Conservation (phyloP, 2,797 vertebrate genomes). For the Pangasius macronema region DNA sequence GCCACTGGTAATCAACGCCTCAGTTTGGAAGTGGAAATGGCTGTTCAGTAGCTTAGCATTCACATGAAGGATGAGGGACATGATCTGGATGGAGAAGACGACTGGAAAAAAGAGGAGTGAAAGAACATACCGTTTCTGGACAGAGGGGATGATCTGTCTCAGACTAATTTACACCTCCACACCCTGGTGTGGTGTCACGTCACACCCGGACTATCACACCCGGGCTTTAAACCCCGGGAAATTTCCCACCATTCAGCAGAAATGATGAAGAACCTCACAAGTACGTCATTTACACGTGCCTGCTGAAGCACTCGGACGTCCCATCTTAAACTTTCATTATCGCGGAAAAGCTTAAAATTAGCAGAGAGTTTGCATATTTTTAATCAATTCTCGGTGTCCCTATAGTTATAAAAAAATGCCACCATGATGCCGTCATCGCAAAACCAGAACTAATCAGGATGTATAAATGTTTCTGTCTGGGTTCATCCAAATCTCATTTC, state of each 20-base stretch:
- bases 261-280: background rate
- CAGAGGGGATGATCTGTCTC: background rate
- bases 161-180: background rate
- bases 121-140: background rate
- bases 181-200: background rate
- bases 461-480: background rate
- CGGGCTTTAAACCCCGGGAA: background rate
- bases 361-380: background rate
- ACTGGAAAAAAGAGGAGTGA: too few species aligned
- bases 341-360: background rate
- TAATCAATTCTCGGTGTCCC: background rate
- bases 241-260: background rate
- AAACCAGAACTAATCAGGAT: background rate
- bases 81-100: background rate
- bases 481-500: background rate
- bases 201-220: background rate
- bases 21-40: background rate
- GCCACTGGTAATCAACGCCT: background rate
- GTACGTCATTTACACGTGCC: background rate
- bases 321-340: background rate
- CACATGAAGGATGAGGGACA: background rate
- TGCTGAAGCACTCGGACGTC: background rate
- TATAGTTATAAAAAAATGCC: background rate
- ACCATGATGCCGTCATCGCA: background rate
- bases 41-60: background rate